Base-by-base conservation (phyloP, 2,797 vertebrate species). In the Lithobates pipiens region DNA sequence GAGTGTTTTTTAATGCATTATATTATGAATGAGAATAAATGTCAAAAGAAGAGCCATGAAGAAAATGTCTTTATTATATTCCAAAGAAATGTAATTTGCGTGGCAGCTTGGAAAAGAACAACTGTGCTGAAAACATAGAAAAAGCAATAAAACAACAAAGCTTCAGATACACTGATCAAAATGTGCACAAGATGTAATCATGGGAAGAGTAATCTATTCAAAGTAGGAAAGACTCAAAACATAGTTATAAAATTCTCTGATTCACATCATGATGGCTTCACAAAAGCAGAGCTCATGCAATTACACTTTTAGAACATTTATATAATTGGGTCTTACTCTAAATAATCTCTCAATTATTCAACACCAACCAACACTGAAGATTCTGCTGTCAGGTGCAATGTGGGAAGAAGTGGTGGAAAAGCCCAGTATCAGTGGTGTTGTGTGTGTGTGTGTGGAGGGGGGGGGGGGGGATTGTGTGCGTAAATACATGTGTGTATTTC, bases 121-220 rank as follows among this genome's bases (percentile, higher is more conserved):
- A 39, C 29, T 16, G 61, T 46, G 54, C 29, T 32, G 32, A 65
- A 39, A 34, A 63, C 32, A 65, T 11, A 34, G 34, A 39, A 44
- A 10, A 79, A 68, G 63, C 77, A 79, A 44, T 79, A 79, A 79
- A 10, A 78, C 76, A 25, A 27, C 29, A 23, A 36, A 78, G 16
- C 50, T 27, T 36, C 21, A 71, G 5, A 71, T 21, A 32, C 75
- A 61, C 50, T 65, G n/a, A 77, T 77, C 76, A 79, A 15, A 68
- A 27, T 68, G 13, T 18, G 25, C 34, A 68, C 34, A 25, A 79
- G 76, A 57, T 77, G 13, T 65, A 67, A n/a, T 77, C 76, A 67
- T 32, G 34, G 39, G n/a, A 3, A 23, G 57, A 65, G 39, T 78
- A 42, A 79, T 79, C 77, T n/a, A 29, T 67, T 79, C 63, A 46